Conservation (phyloP, 2,888 invertebrate genomes). For the Phaedon cochleariae region DNA sequence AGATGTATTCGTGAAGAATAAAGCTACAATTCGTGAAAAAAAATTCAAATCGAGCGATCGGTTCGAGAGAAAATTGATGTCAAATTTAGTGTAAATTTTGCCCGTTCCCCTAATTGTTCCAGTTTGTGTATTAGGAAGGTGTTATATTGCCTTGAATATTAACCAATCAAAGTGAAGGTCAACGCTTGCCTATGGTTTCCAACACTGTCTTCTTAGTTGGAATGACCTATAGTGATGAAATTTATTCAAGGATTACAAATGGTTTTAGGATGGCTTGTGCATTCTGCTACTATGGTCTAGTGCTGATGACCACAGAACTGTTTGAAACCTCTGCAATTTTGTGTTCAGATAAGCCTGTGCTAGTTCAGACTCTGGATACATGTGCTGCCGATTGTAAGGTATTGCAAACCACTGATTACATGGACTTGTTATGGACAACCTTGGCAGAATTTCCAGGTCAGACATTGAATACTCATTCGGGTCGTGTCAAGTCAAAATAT, state of each 20-base stretch:
- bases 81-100: no score
- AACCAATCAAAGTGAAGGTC: no score
- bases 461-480: not conserved
- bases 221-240: not conserved
- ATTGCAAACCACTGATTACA: conserved; percentile 86
- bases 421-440: conserved; percentile 93
- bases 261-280: conserved; percentile 85
- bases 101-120: no score
- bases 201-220: no score
- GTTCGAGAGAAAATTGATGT: no score
- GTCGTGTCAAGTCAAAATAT: not conserved
- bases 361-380: conserved; percentile 59
- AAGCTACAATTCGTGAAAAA: no score
- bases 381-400: conserved; percentile 76
- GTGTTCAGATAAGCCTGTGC: conserved; percentile 55
- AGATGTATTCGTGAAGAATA: no score
- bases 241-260: not conserved
- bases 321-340: conserved; percentile 72
- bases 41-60: no score
- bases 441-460: conserved; percentile 92
- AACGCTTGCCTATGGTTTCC: no score
- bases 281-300: conserved; percentile 94
- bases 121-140: no score
- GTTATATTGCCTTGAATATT: no score
- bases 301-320: conserved; percentile 92